A percentile compares a stretch with the other conserved stretches of the same genome.
Evolutionary conservation across 1,140 invertebrate species (phyloP).

Genomic region (Drosophila carrolli): DNA sequence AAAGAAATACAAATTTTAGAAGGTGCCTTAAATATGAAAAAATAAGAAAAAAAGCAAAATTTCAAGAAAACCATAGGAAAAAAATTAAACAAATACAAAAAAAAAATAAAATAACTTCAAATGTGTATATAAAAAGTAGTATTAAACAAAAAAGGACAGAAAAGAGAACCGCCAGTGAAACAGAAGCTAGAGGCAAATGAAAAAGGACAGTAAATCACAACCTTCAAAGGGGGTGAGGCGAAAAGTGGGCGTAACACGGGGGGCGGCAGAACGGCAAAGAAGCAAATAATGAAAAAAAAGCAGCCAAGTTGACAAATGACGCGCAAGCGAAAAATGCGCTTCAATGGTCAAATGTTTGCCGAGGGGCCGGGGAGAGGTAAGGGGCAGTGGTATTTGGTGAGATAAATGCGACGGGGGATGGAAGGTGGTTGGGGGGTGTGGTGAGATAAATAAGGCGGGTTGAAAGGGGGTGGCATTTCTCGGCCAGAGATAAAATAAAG

Average conservation of each 20-base stretch:
- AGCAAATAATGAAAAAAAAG: constrained; percentile 12
- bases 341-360: constrained; percentile 78
- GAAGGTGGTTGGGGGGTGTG: neutral
- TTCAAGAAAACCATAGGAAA: neutral
- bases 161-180: constrained; percentile 2
- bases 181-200: constrained; percentile 2
- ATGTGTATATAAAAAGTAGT: neutral
- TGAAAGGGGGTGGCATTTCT: constrained; percentile 3
- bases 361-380: neutral
- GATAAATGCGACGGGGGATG: constrained; percentile 16
- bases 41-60: neutral
- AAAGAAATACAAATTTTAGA: too few species aligned
- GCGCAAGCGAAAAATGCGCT: constrained; percentile 80
- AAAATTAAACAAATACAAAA: neutral
- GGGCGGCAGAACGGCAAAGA: constrained; percentile 13
- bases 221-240: neutral
- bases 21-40: neutral
- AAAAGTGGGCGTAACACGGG: constrained; percentile 3
- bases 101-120: neutral
- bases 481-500: constrained; percentile 21
- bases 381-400: constrained; percentile 1
- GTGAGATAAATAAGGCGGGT: constrained; percentile 49
- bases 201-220: constrained; percentile 58
- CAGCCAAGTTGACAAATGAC: constrained; percentile 75
- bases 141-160: neutral